phyloP scores from a whole-genome alignment of 2,888 invertebrate species.

The Drosophila tripunctata region DNA sequence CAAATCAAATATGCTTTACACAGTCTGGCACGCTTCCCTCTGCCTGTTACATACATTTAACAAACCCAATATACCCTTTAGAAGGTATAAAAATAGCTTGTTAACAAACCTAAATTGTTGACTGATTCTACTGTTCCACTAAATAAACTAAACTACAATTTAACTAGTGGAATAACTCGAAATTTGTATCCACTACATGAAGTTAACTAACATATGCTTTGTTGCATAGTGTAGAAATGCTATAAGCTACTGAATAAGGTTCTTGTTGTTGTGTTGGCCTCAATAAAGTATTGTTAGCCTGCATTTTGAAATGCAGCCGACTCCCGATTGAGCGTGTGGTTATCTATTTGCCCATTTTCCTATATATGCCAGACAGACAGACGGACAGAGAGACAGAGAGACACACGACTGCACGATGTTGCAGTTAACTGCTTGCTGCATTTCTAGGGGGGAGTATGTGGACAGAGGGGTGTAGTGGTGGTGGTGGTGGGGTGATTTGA shows the following conservation, averaged over 20 bases:
- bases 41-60: too few relatives aligned
- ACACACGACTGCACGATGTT: constrained; percentile 63
- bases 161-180: too few relatives aligned
- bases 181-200: too few relatives aligned
- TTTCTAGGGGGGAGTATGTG: constrained; percentile 4
- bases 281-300: constrained; percentile 21
- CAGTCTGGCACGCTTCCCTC: too few relatives aligned
- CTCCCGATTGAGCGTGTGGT: neutral
- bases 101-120: too few relatives aligned
- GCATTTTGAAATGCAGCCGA: constrained; percentile 11
- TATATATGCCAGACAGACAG: constrained; percentile 25
- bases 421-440: too few relatives aligned
- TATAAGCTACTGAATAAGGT: neutral
- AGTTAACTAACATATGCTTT: neutral
- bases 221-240: neutral
- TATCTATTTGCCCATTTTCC: constrained; percentile 47
- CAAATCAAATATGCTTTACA: too few relatives aligned
- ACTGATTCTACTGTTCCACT: too few relatives aligned
- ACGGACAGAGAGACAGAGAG: constrained; percentile 32
- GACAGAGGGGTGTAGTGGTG: neutral
- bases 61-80: too few relatives aligned
- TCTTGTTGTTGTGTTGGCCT: constrained; percentile 6
- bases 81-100: too few relatives aligned
- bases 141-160: too few relatives aligned
- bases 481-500: neutral